phyloP scores from a whole-genome alignment of 1,140 invertebrate species.

The Cydia amplana region DNA sequence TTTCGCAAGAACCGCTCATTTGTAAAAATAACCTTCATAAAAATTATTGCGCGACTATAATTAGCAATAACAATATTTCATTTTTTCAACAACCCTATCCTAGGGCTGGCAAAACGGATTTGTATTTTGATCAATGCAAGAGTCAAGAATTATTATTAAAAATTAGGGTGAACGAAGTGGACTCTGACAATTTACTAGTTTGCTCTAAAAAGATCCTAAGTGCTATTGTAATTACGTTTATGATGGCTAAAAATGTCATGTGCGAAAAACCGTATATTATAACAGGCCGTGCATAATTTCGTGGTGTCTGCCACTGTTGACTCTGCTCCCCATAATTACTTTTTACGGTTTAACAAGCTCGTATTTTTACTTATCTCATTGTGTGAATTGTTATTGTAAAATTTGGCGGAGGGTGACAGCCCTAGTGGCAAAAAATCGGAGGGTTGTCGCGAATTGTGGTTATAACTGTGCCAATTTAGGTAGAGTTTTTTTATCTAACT shows the following conservation, averaged over 20 bases:
- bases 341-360: conserved; percentile 78
- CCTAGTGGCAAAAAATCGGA: conserved; percentile 35
- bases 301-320: conserved; percentile 68
- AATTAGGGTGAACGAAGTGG: conserved; percentile 9
- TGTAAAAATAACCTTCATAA: background rate
- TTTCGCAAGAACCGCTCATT: background rate
- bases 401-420: conserved; percentile 57
- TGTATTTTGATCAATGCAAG: conserved; percentile 27
- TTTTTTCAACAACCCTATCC: conserved; percentile 8
- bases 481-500: background rate
- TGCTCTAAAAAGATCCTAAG: background rate
- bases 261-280: conserved; percentile 35
- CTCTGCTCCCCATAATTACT: conserved; percentile 70
- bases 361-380: conserved; percentile 76
- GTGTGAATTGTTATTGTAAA: conserved; percentile 70
- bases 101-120: conserved; percentile 20
- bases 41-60: conserved; percentile 2
- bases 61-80: conserved; percentile 17
- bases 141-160: conserved; percentile 32
- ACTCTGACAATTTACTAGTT: conserved; percentile 20
- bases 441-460: conserved; percentile 34
- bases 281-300: conserved; percentile 48
- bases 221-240: background rate
- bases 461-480: conserved; percentile 25
- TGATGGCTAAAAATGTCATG: background rate